A percentile compares a stretch with the other conserved stretches of the same genome.
Evolutionary conservation across 2,888 invertebrate genomes (phyloP).

Genomic region (Ceratothoa steindachneri): DNA sequence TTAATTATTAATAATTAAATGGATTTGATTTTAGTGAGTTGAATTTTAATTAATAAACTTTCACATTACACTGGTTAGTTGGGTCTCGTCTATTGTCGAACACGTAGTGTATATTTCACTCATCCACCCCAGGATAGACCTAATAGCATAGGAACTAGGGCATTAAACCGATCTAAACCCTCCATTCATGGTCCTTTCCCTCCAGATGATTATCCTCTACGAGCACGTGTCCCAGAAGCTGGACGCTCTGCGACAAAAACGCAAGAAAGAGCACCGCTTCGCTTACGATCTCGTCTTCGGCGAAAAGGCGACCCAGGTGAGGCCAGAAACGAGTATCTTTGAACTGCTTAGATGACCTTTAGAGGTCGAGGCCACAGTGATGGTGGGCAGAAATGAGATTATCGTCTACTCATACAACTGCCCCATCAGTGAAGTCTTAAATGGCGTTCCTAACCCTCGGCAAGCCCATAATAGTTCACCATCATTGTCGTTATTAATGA

Average conservation of each 20-base stretch:
- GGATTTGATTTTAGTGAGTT: no score
- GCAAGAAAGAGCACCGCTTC: slow-evolving; percentile 72
- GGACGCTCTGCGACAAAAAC: slow-evolving; percentile 65
- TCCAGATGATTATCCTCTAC: slow-evolving; percentile 65
- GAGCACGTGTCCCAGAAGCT: slow-evolving; percentile 61
- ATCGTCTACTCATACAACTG: not conserved
- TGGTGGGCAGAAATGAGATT: no score
- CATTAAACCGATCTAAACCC: slow-evolving; percentile 16
- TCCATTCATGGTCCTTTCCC: slow-evolving; percentile 37
- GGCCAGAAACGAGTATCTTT: no score
- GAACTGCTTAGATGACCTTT: not conserved
- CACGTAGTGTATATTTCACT: no score
- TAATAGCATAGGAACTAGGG: not conserved
- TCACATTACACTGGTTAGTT: no score
- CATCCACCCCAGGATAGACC: not conserved
- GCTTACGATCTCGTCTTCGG: slow-evolving; percentile 85
- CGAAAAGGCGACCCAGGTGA: slow-evolving; percentile 78
- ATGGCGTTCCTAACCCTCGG: not conserved
- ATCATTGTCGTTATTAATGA: no score
- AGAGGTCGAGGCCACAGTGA: no score
- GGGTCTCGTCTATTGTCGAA: no score
- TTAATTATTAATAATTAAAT: no score
- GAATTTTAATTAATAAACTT: no score
- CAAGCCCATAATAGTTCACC: no score
- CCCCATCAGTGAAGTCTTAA: not conserved